Base-by-base conservation (phyloP, 2,797 vertebrate species). In the Apogon talboti region DNA sequence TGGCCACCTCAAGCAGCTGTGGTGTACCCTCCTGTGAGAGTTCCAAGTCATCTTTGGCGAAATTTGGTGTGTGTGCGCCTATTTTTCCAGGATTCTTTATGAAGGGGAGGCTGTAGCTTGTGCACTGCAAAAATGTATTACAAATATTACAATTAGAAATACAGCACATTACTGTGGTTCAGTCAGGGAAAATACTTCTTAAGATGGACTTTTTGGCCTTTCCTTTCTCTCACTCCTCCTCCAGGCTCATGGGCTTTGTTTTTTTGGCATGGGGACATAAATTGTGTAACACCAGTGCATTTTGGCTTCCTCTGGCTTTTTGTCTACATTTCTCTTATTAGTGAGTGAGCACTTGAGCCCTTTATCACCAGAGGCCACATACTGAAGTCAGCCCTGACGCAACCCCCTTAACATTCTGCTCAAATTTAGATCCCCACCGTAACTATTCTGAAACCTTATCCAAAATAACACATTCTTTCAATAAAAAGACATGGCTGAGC, bases 401-500 rank as follows among this genome's bases (percentile, higher is more conserved):
- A 76, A 73, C 24, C 42, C 66, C 16, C 16, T 42, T 41, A 53
- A 43, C 5, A 24, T 50, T 59, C 44, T 41, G 9, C 42, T 67
- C 51, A 49, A 55, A 65, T 69, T 53, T 47, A 72, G 72, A 63
- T 70, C 67, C 69, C 59, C 53, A 61, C 73, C 33, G 66, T 67
- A 84, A 78, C 75, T 24, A 38, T 28, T 58, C 33, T 40, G 71
- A 55, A 72, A 75, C 75, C 61, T 59, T 60, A 86, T 85, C 89
- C 87, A 85, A 89, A 90, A 87, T 72, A 90, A 84, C 88, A 91
- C 87, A 85, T 88, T 92, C 70, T 86, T 90, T 80, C 60, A 90
- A 88, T 91, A 85, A 89, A 89, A 84, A 82, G 53, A 82, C 59
- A 69, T 18, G 55, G 73, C 75, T 75, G 71, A 60, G 60, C 58